Base-by-base conservation (phyloP, 2,888 invertebrate genomes). In the Pandemis corylana region DNA sequence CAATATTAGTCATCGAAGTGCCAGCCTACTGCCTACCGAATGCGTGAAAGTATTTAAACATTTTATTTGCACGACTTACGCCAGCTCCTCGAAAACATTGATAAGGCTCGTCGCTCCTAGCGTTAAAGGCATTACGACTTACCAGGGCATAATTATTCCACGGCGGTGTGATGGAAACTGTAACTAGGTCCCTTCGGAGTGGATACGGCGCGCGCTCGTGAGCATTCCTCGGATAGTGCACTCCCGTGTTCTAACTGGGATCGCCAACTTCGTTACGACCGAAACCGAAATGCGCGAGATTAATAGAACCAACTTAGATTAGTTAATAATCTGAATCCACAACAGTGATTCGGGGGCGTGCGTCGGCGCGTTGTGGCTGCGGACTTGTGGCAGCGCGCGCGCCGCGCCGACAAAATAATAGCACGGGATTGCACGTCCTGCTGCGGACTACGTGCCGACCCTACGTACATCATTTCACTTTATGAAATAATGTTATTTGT, bases 361-460 rank as follows among this genome's bases (percentile, higher is more conserved):
- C 82, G 82, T 76, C 81, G 80, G 78, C 81, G 79, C 76, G 72
- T 80, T 78, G 80, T 78, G 79, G 78, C 81, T 76, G 78, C 76
- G 76, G 78, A 82, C 85, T 83, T 79, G 78, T 82, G 83, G 83
- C 81, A 85, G 83, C 83, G 84, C 82, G 82, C 82, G 77, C 78
- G 81, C 82, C 81, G 77, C 83, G 83, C 83, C 86, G 85, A 89
- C 90, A 88, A 88, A 88, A 86, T 90, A 88, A 87, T 87, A 81
- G 84, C 83, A 77, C 81, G 78, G 86, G 87, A 89, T 84, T 85
- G 85, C 87, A 85, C 89, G 89, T 91, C 91, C 90, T 89, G 89
- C 83, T 67, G 49, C 36, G 28, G 41, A 61, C 49, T 42, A 51
- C 77, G 80, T 80, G 80, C 77, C 84, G 86, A 86, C 85, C 87